Evolutionary conservation across 1,140 invertebrate genomes (phyloP), one percentile per base, ranked within the genome.

Genomic region (Oryctes rhinoceros): DNA sequence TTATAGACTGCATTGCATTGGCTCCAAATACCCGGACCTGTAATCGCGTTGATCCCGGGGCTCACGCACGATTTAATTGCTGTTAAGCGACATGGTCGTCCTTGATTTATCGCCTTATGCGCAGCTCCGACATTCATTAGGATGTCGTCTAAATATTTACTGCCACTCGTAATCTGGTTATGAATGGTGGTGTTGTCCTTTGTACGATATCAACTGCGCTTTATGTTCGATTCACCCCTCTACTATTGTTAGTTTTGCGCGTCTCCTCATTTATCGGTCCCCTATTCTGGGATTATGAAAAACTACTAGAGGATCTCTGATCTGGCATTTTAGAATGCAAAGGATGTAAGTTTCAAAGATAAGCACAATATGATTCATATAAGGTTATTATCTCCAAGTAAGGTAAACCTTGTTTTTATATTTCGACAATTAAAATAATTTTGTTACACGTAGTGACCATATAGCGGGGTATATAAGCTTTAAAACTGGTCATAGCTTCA

Each of bases 1-100:
- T 76, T 76, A 76, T 76, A 76, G 48, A 76, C 37, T 76, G 18
- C 37, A 15, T 48, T 76, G 37, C 3, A 76, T 76, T 76, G 75
- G 75, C 37, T 74, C 24, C 39, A 3, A 35, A 15, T 24, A 30
- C 37, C 4, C 75, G 35, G 47, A 15, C 37, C 47, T 47, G 80
- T 90, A 89, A 83, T 83, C 78, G 75, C 48, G 80, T 83, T 82
- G 83, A 83, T 80, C 80, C 78, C 65, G 76, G 76, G 83, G 65
- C 35, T 24, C 24, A 20, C 74, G 82, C 81, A 77, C 78, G 48
- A 48, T 81, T 82, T 84, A 84, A 84, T 84, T 84, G 83, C 81
- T 79, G 80, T 84, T 82, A 84, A 84, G 78, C 83, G 83, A 82
- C 84, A 82, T 81, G 75, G 49, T 82, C 37, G 65, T 18, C 65